These are phyloP conservation scores for Lycaon pictus DNA, from an alignment of 2,113 vertebrate species.

Conservation along the genomic window DNA sequence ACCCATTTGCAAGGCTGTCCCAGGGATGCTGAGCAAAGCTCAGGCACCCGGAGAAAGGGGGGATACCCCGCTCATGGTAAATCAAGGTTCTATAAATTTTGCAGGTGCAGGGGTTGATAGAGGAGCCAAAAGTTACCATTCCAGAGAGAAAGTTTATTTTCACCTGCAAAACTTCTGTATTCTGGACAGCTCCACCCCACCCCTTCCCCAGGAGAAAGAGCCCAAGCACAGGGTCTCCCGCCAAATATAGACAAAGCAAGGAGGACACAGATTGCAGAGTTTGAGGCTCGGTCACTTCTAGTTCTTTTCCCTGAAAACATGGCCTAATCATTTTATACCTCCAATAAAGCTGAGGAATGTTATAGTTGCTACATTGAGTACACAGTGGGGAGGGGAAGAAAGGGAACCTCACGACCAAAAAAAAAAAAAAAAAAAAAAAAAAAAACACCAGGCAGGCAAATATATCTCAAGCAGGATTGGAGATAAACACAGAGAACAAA, in stretches of 20 bases:
- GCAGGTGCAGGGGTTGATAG: too few relatives aligned
- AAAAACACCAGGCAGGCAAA: not conserved
- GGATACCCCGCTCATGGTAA: not conserved
- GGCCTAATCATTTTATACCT: not conserved
- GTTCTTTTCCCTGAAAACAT: not conserved
- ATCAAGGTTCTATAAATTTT: not conserved
- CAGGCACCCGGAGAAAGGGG: not conserved
- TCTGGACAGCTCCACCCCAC: accelerated
- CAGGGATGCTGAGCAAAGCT: not conserved
- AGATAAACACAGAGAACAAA: conserved; percentile 71
- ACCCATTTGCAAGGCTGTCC: not conserved
- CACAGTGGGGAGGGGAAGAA: not conserved
- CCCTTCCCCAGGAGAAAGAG: not conserved
- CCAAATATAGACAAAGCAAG: not conserved
- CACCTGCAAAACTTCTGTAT: not conserved
- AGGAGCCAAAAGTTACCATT: not conserved
- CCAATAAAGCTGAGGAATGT: not conserved
- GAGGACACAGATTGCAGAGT: accelerated
- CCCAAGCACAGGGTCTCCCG: not conserved
- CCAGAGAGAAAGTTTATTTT: not conserved
- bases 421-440: not conserved
- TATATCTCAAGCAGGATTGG: not conserved
- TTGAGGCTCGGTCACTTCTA: not conserved
- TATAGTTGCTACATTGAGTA: not conserved
- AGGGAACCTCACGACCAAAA: not conserved